These are phyloP conservation scores for Halichoerus grypus DNA, from an alignment of 2,113 vertebrate genomes.

Conservation along the genomic window DNA sequence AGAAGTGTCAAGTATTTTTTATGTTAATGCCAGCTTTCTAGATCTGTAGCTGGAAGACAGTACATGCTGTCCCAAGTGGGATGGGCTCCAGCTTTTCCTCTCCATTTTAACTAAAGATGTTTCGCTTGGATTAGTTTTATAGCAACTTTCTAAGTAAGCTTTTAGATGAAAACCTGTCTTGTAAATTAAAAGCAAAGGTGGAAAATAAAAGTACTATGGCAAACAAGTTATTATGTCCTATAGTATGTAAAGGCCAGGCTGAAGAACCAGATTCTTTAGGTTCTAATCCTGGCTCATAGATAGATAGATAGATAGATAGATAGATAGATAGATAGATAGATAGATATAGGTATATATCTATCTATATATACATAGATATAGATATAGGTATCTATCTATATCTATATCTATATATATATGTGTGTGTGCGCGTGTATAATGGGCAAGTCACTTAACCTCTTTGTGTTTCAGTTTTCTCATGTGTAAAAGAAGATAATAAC, in stretches of 20 bases:
- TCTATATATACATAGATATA: neutral
- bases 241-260: neutral
- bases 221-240: neutral
- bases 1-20: neutral
- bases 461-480: neutral
- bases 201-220: neutral
- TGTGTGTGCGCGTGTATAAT: neutral
- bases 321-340: too few species aligned
- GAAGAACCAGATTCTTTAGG: neutral
- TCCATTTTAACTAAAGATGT: neutral
- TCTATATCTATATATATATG: neutral
- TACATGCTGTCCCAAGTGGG: neutral
- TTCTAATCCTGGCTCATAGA: neutral
- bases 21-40: neutral
- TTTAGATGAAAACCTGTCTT: neutral
- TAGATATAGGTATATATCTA: too few species aligned
- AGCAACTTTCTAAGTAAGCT: neutral
- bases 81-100: rapidly evolving
- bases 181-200: neutral
- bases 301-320: neutral
- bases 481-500: neutral
- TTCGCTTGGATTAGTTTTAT: neutral
- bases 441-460: neutral
- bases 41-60: neutral
- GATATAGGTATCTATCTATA: too few species aligned